Conservation (phyloP, 64 coral and sea anemone genomes). For the Stylophora pistillata region DNA sequence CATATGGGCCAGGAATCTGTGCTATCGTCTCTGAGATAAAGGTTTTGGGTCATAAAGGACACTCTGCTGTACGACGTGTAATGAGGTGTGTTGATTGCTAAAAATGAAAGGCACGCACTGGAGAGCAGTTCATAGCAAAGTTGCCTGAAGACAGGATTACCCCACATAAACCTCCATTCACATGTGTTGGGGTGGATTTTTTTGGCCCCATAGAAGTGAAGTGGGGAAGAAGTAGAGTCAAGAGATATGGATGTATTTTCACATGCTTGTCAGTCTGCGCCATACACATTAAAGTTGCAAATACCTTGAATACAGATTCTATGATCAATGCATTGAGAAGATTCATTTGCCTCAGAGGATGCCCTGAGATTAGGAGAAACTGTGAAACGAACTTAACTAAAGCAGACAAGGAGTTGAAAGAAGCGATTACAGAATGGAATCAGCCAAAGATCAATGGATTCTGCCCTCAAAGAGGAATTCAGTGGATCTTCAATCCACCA, state of each 20-base stretch:
- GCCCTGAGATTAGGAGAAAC: slow-evolving; percentile 6
- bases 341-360: slow-evolving; percentile 20
- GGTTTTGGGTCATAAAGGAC: slow-evolving; percentile 5
- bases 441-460: slow-evolving; percentile 16
- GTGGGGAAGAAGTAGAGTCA: background rate
- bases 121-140: background rate
- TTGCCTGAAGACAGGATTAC: background rate
- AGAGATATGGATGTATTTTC: background rate
- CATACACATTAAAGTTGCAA: background rate
- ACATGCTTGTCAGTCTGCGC: background rate
- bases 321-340: slow-evolving; percentile 11
- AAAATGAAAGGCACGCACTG: background rate
- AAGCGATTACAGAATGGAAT: slow-evolving; percentile 26
- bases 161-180: background rate
- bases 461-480: background rate
- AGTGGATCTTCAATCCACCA: slow-evolving; percentile 40
- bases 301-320: background rate
- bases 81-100: background rate
- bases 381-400: slow-evolving; percentile 28
- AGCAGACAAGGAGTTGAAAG: slow-evolving; percentile 35
- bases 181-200: background rate
- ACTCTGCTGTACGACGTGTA: background rate
- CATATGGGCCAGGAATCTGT: background rate
- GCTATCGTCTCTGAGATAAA: background rate
- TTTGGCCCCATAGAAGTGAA: slow-evolving; percentile 2